A percentile compares a stretch with the other conserved stretches of the same genome.
These are phyloP conservation scores for Cheilosia grossa DNA, from an alignment of 2,888 invertebrate genomes.

Conservation along the genomic window DNA sequence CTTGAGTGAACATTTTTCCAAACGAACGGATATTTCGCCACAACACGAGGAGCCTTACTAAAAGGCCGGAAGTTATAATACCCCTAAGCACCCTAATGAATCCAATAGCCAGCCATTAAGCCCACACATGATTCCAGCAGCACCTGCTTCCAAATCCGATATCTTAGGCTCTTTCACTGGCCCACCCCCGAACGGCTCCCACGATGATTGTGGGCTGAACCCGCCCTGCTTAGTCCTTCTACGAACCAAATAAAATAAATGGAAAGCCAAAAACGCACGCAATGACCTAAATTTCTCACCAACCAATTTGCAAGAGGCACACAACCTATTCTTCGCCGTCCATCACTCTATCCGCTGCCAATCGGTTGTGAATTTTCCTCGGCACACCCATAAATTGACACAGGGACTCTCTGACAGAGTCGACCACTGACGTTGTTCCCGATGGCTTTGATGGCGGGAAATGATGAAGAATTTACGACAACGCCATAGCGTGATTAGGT, in stretches of 20 bases:
- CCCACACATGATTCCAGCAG: slow-evolving; percentile 42
- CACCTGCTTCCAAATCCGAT: slow-evolving; percentile 49
- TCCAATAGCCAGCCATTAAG: slow-evolving; percentile 50
- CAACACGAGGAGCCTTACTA: slow-evolving; percentile 24
- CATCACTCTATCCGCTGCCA: slow-evolving; percentile 71
- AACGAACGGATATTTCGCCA: background rate
- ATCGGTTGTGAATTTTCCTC: slow-evolving; percentile 62
- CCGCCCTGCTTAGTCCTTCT: background rate
- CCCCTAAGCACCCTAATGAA: slow-evolving; percentile 67
- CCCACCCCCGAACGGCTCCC: background rate
- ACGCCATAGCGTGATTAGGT: slow-evolving; percentile 73
- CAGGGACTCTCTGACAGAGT: slow-evolving; percentile 52
- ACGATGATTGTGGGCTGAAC: slow-evolving; percentile 29
- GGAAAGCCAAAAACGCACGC: slow-evolving; percentile 63
- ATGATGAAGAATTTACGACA: slow-evolving; percentile 69
- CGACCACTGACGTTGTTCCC: background rate
- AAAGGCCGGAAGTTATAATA: slow-evolving; percentile 51
- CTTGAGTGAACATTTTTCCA: background rate
- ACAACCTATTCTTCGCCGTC: slow-evolving; percentile 31
- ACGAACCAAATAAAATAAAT: background rate
- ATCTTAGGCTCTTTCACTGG: slow-evolving; percentile 10
- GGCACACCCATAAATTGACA: slow-evolving; percentile 65
- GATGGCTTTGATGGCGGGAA: slow-evolving; percentile 26
- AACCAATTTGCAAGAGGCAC: slow-evolving; percentile 48
- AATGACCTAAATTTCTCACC: slow-evolving; percentile 63